phyloP scores from a whole-genome alignment of 1,140 invertebrate genomes.

The Brachionus paranguensis region DNA sequence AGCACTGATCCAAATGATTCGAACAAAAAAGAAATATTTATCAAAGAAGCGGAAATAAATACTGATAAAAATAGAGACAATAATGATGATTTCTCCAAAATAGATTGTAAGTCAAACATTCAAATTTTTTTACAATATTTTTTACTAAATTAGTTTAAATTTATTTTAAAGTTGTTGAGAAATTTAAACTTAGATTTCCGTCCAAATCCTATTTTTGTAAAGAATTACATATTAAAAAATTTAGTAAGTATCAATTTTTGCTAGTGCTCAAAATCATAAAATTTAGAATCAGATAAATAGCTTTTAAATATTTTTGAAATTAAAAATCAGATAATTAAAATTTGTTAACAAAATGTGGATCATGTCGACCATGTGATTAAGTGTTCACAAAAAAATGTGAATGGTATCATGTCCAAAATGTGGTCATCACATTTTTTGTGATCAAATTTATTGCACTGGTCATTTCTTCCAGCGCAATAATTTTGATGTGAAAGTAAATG shows the following conservation, averaged over 20 bases:
- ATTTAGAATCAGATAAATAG: no score
- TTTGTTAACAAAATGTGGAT: no score
- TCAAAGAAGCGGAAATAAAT: background rate
- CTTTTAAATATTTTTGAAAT: no score
- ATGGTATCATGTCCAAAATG: no score
- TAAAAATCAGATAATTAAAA: no score
- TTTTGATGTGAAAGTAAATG: no score
- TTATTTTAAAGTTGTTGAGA: background rate
- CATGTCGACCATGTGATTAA: no score
- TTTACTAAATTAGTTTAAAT: background rate
- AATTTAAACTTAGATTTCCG: slow-evolving; percentile 32
- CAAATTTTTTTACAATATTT: background rate
- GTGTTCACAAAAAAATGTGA: no score
- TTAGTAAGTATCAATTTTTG: background rate
- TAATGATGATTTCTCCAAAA: background rate
- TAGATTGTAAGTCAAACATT: background rate
- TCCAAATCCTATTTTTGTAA: slow-evolving; percentile 36
- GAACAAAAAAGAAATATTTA: background rate
- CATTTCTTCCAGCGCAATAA: no score
- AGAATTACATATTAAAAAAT: slow-evolving; percentile 34
- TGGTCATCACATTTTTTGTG: no score
- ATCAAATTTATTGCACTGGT: no score
- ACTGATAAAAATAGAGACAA: background rate
- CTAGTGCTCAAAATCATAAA: no score
- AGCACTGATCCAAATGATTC: slow-evolving; percentile 4